A percentile compares a stretch with the other conserved stretches of the same genome.
phyloP scores from a whole-genome alignment of 2,888 invertebrate genomes.

The Torymus texanus region DNA sequence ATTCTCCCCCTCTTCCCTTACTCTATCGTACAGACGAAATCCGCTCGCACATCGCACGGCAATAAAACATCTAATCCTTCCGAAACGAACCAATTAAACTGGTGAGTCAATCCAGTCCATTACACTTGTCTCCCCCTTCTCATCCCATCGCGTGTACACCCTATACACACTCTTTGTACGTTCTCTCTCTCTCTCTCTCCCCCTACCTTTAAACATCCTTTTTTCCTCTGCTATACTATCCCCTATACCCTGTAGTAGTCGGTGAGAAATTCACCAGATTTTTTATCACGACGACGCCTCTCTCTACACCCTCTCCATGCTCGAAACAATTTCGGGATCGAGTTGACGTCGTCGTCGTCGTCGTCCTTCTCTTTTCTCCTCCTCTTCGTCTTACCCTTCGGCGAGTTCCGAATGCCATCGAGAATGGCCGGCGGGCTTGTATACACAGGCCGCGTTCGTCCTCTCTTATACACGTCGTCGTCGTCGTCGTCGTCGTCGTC shows the following conservation, averaged over 20 bases:
- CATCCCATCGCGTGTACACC: too few species aligned
- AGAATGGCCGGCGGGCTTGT: conserved; percentile 16
- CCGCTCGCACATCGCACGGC: too few species aligned
- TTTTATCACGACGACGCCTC: conserved; percentile 32
- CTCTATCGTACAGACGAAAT: too few species aligned
- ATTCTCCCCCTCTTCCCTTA: too few species aligned
- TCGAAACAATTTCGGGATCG: conserved; percentile 48
- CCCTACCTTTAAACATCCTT: too few species aligned
- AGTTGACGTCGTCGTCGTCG: conserved; percentile 25
- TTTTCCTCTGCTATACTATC: too few species aligned
- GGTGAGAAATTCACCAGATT: conserved; percentile 48
- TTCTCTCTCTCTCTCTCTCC: too few species aligned
- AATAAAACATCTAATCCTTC: too few species aligned
- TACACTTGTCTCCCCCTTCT: too few species aligned
- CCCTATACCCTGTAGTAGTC: background rate
- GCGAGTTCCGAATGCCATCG: conserved; percentile 11
- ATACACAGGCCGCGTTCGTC: conserved; percentile 22
- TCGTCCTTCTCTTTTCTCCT: background rate
- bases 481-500: background rate
- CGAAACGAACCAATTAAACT: too few species aligned
- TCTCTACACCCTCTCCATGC: background rate
- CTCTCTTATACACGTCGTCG: background rate
- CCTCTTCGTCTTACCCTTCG: background rate
- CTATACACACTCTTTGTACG: too few species aligned
- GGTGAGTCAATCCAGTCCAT: too few species aligned